Base-by-base conservation (phyloP, 2,797 vertebrate species). In the Gorsachius magnificus region DNA sequence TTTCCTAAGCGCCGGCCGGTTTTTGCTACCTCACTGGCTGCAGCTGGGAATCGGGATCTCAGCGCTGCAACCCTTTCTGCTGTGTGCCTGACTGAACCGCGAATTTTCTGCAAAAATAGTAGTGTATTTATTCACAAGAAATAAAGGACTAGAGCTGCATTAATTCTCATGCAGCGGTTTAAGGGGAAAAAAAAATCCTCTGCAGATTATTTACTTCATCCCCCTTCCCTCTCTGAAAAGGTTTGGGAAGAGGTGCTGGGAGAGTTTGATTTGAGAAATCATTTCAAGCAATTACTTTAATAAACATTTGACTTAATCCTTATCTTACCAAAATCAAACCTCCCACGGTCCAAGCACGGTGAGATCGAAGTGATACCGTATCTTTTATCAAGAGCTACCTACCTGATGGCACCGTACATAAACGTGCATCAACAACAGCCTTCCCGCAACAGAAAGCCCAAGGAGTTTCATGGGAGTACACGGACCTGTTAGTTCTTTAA, bases 21-120 rank as follows among this genome's bases (percentile, higher is more conserved):
- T 91, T 94, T 57, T 93, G 57, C 84, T 93, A 56, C 95, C 78
- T 91, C 84, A n/a, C 79, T 36, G 69, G 72, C 90, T 84, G 76
- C 84, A 50, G 87, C 89, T 83, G 43, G n/a, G 45, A 92, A 88
- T 35, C 2, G 0, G 84, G 13, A 93, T 46, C 41, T 22, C 57
- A 38, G 54, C 9, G 7, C 75, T 68, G 56, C 77, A 53, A 48
- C 26, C 20, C 80, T n/a, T 77, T 68, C 18, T 84, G 82, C 70
- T 90, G 50, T 20, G 7, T 2, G 26, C 29, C 71, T 74, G 33
- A 63, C 50, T 22, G 25, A 93, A 76, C 17, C 0, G 1, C 0
- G 8, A 26, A 45, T 78, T 64, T 78, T 57, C 85, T 86, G 45
- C 58, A 77, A 63, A 70, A 89, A 45, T 5, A 46, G n/a, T 15